Evolutionary conservation across 2,113 vertebrate genomes (phyloP).

Genomic region (Syrmaticus mikado): DNA sequence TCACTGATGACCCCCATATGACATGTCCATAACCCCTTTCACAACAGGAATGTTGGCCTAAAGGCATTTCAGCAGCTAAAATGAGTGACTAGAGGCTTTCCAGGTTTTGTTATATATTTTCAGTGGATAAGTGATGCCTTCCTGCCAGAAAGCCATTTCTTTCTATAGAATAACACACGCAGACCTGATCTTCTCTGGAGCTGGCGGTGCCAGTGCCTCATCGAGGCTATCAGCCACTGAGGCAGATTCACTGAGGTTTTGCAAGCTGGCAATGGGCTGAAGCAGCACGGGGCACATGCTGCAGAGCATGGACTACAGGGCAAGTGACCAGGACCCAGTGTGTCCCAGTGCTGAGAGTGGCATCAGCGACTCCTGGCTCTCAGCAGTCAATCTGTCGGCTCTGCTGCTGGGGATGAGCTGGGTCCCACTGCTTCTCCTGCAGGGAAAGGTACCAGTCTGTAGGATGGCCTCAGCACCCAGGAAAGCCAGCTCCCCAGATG

Average conservation of each 20-base stretch:
- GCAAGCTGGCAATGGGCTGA: neutral
- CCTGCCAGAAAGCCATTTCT: slow-evolving; percentile 38
- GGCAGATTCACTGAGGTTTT: neutral
- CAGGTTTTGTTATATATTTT: slow-evolving; percentile 73
- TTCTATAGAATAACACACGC: slow-evolving; percentile 32
- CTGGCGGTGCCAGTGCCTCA: neutral
- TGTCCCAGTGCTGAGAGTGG: too few relatives aligned
- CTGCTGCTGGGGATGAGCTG: neutral
- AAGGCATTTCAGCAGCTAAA: slow-evolving; percentile 64
- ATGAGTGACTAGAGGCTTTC: slow-evolving; percentile 72
- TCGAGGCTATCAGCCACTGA: slow-evolving; percentile 36
- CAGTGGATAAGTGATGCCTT: slow-evolving; percentile 63
- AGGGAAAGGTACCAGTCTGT: neutral
- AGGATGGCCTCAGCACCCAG: neutral
- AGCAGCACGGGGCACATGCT: neutral
- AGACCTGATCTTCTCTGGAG: slow-evolving; percentile 19
- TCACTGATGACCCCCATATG: slow-evolving; percentile 68
- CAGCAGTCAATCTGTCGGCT: neutral
- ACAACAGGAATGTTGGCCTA: slow-evolving; percentile 69
- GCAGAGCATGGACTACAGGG: too few relatives aligned
- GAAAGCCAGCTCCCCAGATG: neutral
- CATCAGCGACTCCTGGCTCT: neutral
- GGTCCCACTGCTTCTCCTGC: neutral
- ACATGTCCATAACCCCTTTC: slow-evolving; percentile 68
- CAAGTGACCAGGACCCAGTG: too few relatives aligned